Base-by-base conservation (phyloP, 2,113 vertebrate genomes). In the Harpagus bidentatus region DNA sequence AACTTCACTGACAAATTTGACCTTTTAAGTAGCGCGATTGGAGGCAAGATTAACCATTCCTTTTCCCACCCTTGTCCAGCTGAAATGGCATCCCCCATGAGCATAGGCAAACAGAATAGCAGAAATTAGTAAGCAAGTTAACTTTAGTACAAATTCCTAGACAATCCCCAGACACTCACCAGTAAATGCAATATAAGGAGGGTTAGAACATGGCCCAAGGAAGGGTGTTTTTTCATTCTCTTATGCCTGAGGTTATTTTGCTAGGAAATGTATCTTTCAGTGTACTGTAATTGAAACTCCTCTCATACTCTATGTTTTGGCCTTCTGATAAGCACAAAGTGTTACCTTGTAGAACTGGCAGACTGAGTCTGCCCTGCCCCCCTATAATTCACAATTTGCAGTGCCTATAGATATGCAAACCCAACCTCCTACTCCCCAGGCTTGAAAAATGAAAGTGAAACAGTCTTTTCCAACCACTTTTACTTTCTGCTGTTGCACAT, bases 231-330 rank as follows among this genome's bases (percentile, higher is more conserved):
- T 86, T 63, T 17, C 59, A 8, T 93, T 6, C 23, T 67, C 31
- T 90, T 86, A 58, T 76, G 61, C 83, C 73, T 95, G 73, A 96
- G 69, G 59, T 96, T 85, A 76, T 95, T 97, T 93, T 94, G 34
- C 77, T 79, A 72, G 61, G 47, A 74, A 95, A 88, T 29, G 21
- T 45, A 62, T 56, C 65, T 87, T 95, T 71, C 52, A 62, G 32
- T 38, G 40, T 65, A 69, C 69, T 67, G 17, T 69, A 84, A 84
- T 59, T 72, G 86, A 89, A 86, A 79, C 43, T 74, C 47, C 52
- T 71, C 28, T 83, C 22, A 43, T 55, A 81, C 47, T 79, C 52
- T 69, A 5, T 69, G 42, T 73, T 91, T 91, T 20, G 8, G 56
- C 34, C 61, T 97, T 94, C 47, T 86, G 74, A 58, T 91, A 86